Percentiles rank a stretch among this genome's conserved stretches.
Conservation (phyloP, 2,888 invertebrate species). For the Aleiodes testaceus region DNA sequence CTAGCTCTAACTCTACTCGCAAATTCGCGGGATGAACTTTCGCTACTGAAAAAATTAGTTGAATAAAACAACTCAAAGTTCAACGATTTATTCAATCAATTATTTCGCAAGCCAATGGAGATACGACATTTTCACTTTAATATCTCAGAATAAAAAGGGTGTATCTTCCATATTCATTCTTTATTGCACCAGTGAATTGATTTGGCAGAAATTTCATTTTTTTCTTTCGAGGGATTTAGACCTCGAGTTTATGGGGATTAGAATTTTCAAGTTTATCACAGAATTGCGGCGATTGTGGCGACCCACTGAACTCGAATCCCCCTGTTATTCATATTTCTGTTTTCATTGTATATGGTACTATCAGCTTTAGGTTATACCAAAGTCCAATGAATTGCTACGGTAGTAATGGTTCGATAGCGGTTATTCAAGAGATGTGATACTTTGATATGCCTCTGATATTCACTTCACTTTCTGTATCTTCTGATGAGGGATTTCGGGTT, state of each 20-base stretch:
- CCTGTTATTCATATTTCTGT: conserved; percentile 22
- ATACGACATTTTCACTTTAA: too few species aligned
- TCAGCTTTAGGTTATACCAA: conserved; percentile 28
- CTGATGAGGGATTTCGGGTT: not conserved
- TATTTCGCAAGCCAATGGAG: too few species aligned
- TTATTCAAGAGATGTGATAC: conserved; percentile 1
- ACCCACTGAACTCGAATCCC: conserved; percentile 15
- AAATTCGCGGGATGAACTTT: conserved; percentile 2
- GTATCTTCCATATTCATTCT: too few species aligned
- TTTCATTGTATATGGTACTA: conserved; percentile 17
- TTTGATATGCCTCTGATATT: conserved; percentile 29
- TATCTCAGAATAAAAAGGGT: too few species aligned
- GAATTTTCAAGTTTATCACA: not conserved
- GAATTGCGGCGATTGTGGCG: conserved; percentile 9
- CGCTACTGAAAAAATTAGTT: too few species aligned
- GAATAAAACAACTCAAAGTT: too few species aligned
- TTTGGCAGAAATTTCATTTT: not conserved
- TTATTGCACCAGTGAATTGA: too few species aligned
- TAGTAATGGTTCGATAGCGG: conserved; percentile 3
- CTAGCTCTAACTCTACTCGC: conserved; percentile 8
- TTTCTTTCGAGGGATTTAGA: not conserved
- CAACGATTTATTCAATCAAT: too few species aligned
- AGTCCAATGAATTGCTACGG: not conserved
- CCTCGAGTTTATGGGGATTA: not conserved
- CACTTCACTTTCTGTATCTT: conserved; percentile 21